Conservation (phyloP, 2,113 vertebrate species). For the Neolamprologus toae region DNA sequence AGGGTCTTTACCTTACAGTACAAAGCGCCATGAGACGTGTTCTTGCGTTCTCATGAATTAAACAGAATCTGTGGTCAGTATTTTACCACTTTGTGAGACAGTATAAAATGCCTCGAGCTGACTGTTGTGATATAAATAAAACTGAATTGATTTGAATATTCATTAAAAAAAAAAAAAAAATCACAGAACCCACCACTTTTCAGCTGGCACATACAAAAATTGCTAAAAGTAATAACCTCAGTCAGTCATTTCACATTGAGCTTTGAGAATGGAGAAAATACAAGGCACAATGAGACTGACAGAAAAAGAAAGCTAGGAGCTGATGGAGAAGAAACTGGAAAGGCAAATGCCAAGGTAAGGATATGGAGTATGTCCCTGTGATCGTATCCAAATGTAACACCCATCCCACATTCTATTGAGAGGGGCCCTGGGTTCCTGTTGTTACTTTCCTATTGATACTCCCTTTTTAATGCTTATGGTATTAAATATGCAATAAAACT, state of each 20-base stretch:
- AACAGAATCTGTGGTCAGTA: neutral
- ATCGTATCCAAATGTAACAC: neutral
- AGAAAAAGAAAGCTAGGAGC: neutral
- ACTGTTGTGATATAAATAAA: neutral
- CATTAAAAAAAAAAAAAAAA: neutral
- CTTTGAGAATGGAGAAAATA: neutral
- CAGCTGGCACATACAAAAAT: neutral
- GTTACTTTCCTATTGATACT: no score
- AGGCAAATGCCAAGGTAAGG: neutral
- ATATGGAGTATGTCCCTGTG: neutral
- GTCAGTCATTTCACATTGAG: neutral
- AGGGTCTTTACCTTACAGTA: neutral
- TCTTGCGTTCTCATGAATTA: neutral
- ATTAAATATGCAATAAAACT: no score
- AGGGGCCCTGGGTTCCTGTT: no score
- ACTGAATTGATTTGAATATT: neutral
- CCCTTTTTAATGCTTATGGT: no score
- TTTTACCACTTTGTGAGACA: neutral
- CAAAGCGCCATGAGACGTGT: neutral
- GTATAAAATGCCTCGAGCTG: neutral
- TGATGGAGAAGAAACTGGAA: neutral
- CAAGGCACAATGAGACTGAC: neutral
- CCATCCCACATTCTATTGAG: no score
- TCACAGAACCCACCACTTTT: neutral
- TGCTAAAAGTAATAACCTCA: neutral